Evolutionary conservation across 2,888 invertebrate species (phyloP).

Genomic region (Silvanus unidentatus): DNA sequence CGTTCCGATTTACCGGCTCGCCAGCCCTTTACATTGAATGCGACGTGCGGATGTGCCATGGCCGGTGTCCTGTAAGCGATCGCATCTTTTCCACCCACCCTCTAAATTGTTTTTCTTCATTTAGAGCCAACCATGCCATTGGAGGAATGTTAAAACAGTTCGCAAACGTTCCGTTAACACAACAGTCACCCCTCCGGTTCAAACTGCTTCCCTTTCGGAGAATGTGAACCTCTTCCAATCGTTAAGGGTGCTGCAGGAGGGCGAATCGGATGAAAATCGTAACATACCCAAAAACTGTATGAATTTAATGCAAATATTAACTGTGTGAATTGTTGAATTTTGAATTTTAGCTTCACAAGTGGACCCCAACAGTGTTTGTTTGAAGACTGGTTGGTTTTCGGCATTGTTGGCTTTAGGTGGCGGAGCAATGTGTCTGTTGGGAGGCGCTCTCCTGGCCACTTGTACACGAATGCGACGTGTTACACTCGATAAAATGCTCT

Average conservation of each 20-base stretch:
- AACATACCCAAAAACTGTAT: conserved; percentile 27
- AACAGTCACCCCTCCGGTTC: conserved; percentile 27
- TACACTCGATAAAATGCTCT: conserved; percentile 45
- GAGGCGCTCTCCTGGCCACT: conserved; percentile 67
- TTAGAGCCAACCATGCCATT: conserved; percentile 87
- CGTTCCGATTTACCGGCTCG: conserved; percentile 87
- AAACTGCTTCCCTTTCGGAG: conserved; percentile 61
- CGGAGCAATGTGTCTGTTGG: conserved; percentile 58
- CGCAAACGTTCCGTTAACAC: conserved; percentile 61
- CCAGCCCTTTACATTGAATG: conserved; percentile 92
- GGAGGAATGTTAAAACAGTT: conserved; percentile 82
- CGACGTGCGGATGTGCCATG: conserved; percentile 93
- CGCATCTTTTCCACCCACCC: neutral
- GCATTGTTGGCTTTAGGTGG: conserved; percentile 49
- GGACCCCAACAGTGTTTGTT: conserved; percentile 41
- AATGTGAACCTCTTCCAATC: conserved; percentile 88
- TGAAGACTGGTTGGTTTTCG: conserved; percentile 51
- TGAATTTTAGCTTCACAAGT: conserved; percentile 22
- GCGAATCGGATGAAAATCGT: conserved; percentile 63
- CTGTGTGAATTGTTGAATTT: neutral
- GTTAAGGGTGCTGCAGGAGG: conserved; percentile 79
- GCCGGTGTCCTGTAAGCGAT: conserved; percentile 70
- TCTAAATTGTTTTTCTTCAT: neutral
- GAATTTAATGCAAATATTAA: conserved; percentile 1
- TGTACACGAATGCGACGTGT: conserved; percentile 66